Evolutionary conservation across 2,797 vertebrate species (phyloP).

Genomic region (Arnoldichthys spilopterus): DNA sequence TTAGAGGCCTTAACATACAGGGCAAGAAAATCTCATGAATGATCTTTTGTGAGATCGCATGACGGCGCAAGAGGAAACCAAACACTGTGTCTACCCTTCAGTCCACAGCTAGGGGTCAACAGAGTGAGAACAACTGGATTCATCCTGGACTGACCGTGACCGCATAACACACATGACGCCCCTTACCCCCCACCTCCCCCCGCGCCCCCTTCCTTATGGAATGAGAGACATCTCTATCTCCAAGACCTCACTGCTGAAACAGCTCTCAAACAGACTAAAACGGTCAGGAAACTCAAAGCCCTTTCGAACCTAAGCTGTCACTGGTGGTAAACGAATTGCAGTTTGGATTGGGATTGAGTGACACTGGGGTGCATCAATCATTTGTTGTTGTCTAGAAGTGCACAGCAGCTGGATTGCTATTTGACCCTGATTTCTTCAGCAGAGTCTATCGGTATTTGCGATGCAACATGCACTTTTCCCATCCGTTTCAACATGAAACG

Average conservation of each 20-base stretch:
- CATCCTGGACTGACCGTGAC: conserved; percentile 44
- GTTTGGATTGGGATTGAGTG: conserved; percentile 46
- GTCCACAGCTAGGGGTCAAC: conserved; percentile 59
- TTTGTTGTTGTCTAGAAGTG: conserved; percentile 35
- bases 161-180: conserved; percentile 46
- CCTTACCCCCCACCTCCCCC: neutral
- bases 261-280: conserved; percentile 41
- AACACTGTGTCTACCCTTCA: conserved; percentile 56
- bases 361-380: conserved; percentile 50
- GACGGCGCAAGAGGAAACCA: conserved; percentile 55
- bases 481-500: conserved; percentile 32
- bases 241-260: conserved; percentile 9
- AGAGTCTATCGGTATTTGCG: conserved; percentile 40
- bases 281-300: conserved; percentile 48
- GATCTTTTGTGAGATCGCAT: conserved; percentile 57
- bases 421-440: conserved; percentile 53
- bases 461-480: conserved; percentile 42
- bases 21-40: conserved; percentile 54
- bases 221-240: conserved; percentile 54
- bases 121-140: conserved; percentile 69
- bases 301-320: conserved; percentile 38
- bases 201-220: neutral
- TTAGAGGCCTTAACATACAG: conserved; percentile 45
- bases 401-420: conserved; percentile 44
- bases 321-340: conserved; percentile 47